Evolutionary conservation across 2,797 vertebrate genomes (phyloP).

Genomic region (Dendrocincla tyrannina): DNA sequence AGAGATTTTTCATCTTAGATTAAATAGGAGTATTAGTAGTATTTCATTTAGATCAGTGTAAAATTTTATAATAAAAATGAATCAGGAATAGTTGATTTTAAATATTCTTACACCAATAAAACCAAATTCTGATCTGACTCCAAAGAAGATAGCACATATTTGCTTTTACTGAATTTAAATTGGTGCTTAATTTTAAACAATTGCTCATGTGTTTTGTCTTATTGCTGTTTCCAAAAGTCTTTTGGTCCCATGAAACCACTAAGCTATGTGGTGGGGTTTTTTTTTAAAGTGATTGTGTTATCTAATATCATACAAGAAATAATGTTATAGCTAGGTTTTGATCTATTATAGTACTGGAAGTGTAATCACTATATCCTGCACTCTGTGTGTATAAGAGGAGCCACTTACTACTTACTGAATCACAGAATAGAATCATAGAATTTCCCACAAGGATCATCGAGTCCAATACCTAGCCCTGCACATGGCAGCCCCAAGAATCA

Average conservation of each 20-base stretch:
- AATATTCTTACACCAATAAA: not conserved
- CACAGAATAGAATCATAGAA: not conserved
- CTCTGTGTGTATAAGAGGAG: not conserved
- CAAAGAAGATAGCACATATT: not conserved
- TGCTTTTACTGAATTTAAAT: not conserved
- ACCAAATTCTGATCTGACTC: not conserved
- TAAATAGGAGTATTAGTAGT: not conserved
- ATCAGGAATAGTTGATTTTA: not conserved
- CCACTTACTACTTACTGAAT: not conserved
- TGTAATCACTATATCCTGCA: not conserved
- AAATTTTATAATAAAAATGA: not conserved
- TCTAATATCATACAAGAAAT: not conserved
- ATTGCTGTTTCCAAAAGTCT: not conserved
- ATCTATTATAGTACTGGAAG: not conserved
- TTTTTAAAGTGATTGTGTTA: not conserved
- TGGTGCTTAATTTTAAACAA: not conserved
- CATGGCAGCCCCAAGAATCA: not conserved
- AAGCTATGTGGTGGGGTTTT: accelerated
- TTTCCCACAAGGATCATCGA: not conserved
- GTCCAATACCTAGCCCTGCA: not conserved
- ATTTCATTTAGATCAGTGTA: not conserved
- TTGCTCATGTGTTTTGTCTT: not conserved
- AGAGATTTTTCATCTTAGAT: not conserved
- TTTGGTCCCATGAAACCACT: not conserved
- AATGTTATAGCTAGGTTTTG: not conserved